Evolutionary conservation across 1,140 invertebrate genomes (phyloP), one percentile per base, ranked within the genome.

Genomic region (Phocides pigmalion): DNA sequence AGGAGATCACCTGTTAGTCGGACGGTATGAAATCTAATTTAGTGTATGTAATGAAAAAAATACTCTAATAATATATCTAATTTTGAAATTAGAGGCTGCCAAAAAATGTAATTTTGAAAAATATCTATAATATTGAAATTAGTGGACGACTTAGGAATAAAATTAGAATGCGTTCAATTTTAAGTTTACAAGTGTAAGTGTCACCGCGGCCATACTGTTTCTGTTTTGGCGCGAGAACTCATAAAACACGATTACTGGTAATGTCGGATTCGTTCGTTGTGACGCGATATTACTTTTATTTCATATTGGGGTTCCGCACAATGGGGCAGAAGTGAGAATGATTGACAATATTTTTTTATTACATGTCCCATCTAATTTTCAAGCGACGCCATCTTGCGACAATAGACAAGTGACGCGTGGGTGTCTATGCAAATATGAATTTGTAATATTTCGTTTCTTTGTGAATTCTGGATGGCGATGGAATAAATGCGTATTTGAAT

Each of bases 211-310:
- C 70, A 71, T 81, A 75, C 72, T 73, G 76, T 74, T 68, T 75
- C 78, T 81, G 76, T 82, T 82, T 79, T 76, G 73, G 77, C 78
- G 81, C 73, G 77, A 80, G 11, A 81, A 82, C 76, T 82, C 78
- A 81, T 82, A 84, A 82, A 86, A 76, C 70, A 77, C 76, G 79
- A 85, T 83, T 82, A 82, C 79, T 71, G 76, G 79, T 81, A 80
- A 81, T 74, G 79, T 78, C 72, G 70, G 73, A 76, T 78, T 80
- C 74, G 62, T 78, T 81, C 72, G 71, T 72, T 75, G 68, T 75
- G 74, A 80, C 74, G 72, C 56, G 42, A 59, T 59, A 59, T 73
- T 75, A 67, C 65, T 71, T 79, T 77, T 79, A 68, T 54, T 58
- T 68, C 59, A 68, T 74, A 70, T 70, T 64, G 63, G 50, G 70